Evolutionary conservation across 64 coral and sea anemone genomes (phyloP).

Genomic region (Montipora cactus): DNA sequence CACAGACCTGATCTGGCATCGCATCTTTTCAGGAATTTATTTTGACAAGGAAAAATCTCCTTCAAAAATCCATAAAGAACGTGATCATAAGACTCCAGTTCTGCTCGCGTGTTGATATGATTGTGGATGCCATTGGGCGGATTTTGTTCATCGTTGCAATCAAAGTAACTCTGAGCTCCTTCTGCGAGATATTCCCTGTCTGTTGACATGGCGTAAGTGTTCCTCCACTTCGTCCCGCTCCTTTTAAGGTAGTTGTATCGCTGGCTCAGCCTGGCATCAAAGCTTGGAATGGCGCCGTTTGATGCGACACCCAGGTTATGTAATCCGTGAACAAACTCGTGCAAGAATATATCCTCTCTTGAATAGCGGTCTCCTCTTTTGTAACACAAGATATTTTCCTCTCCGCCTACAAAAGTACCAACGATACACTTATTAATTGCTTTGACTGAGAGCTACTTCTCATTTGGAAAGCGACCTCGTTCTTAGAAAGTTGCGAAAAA

Average conservation of each 20-base stretch:
- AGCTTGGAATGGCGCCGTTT: constrained; percentile 70
- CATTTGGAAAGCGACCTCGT: background rate
- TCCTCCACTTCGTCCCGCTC: constrained; percentile 50
- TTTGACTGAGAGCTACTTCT: too few relatives aligned
- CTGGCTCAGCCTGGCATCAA: constrained; percentile 66
- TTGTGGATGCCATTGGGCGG: constrained; percentile 90
- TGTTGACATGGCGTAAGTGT: constrained; percentile 93
- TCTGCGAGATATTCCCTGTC: constrained; percentile 93
- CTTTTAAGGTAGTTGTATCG: constrained; percentile 81
- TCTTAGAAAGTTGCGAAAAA: background rate
- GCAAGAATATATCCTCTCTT: constrained; percentile 96
- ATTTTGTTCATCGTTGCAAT: constrained; percentile 77
- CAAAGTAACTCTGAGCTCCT: constrained; percentile 92
- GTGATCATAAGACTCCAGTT: constrained; percentile 73
- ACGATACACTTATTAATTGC: background rate
- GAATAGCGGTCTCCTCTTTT: constrained; percentile 76
- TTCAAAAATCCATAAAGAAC: constrained; percentile 83
- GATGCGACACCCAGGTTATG: constrained; percentile 80
- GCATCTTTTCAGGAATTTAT: constrained; percentile 83
- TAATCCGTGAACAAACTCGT: constrained; percentile 92
- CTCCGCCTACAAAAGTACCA: constrained; percentile 60
- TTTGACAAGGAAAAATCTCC: constrained; percentile 92
- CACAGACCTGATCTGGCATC: constrained; percentile 65
- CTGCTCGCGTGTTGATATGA: constrained; percentile 85
- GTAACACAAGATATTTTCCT: constrained; percentile 91